phyloP scores from a whole-genome alignment of 30 jellyfish, hydroid and myxozoan genomes.

The Cassiopea andromeda region DNA sequence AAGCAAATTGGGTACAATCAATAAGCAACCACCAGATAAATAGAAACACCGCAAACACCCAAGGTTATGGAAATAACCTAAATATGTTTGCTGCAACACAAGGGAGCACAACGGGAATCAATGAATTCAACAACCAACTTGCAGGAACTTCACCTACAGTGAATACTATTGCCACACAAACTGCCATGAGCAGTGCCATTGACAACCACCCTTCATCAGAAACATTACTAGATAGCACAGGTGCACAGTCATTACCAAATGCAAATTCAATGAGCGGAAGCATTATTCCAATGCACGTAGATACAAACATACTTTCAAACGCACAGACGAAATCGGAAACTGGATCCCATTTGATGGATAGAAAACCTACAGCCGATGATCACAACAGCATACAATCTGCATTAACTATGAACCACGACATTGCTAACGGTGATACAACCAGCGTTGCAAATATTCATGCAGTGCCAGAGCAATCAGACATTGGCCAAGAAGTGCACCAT shows the following conservation, averaged over 20 bases:
- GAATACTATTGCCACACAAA: background rate
- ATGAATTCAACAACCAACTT: background rate
- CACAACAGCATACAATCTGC: background rate
- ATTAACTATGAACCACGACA: background rate
- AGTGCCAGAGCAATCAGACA: slow-evolving; percentile 7
- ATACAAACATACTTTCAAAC: background rate
- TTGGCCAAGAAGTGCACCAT: slow-evolving; percentile 24
- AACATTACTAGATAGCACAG: background rate
- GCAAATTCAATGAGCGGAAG: background rate
- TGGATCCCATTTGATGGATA: background rate
- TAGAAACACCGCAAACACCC: slow-evolving; percentile 18
- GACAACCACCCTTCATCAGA: background rate
- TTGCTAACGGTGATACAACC: background rate
- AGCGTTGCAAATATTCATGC: slow-evolving; percentile 10
- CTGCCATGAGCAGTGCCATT: background rate
- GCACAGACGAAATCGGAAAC: slow-evolving; percentile 17
- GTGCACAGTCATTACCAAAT: background rate
- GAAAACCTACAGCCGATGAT: background rate
- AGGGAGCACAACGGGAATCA: background rate
- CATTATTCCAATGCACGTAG: background rate
- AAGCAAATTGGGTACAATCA: background rate
- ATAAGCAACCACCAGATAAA: background rate
- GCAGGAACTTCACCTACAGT: background rate
- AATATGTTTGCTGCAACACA: background rate
- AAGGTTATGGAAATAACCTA: background rate